Evolutionary conservation across 2,888 invertebrate species (phyloP), one percentile per base, ranked within the genome.

Genomic region (Cataglyphis rosenhaueri): DNA sequence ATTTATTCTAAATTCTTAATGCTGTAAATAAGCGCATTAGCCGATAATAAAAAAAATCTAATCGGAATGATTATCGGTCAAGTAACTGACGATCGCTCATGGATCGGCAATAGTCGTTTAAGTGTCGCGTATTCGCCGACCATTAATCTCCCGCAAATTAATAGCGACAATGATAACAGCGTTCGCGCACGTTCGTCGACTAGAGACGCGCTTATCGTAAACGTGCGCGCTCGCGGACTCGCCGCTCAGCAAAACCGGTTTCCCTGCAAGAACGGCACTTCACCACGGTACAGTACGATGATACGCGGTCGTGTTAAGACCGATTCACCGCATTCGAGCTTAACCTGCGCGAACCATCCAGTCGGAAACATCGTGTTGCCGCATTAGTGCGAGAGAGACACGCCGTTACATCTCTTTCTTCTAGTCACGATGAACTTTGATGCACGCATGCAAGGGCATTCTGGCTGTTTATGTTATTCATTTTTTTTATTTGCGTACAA

Each of bases 111-210:
- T 62, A n/a, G 3, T 66, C 57, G 76, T n/a, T 41, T n/a, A 21
- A 76, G n/a, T n/a, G 52, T 65, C 52, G 52, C 38, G 25, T 10
- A 38, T 52, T 52, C 38, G 25, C 18, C 64, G 64, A 64, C 15
- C 66, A 25, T 48, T 76, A 75, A 75, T 75, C 75, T 64, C 10
- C 52, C 55, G 66, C 41, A 57, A 76, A 76, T 76, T 76, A 76
- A 57, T 76, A 66, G 76, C 38, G 55, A 76, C 76, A 55, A 66
- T 55, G 76, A 76, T 76, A 76, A 76, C 55, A 65, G 25, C 52
- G 32, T 25, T 12, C 18, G 65, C 35, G 35, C 64, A 32, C 62
- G 52, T 35, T 57, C 21, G 57, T 29, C 38, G 59, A 29, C 18
- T 41, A n/a, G 9, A 15, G 29, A 15, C 52, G 25, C 65, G 66